Evolutionary conservation across 2,113 vertebrate genomes (phyloP).

Genomic region (Alouatta palliata): DNA sequence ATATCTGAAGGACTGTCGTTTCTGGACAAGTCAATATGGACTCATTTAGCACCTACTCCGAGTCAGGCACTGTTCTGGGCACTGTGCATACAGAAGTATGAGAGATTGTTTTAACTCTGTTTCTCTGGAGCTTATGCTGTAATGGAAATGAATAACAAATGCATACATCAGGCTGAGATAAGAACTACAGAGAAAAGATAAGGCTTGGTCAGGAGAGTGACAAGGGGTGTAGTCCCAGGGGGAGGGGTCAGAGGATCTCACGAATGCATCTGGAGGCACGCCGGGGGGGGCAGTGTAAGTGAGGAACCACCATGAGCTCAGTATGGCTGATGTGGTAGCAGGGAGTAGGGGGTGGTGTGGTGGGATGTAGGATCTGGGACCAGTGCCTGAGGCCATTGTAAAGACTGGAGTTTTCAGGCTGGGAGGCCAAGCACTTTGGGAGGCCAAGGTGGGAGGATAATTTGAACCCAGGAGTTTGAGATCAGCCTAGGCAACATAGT

Average conservation of each 20-base stretch:
- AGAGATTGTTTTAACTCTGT: not conserved
- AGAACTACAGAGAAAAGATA: not conserved
- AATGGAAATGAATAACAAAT: not conserved
- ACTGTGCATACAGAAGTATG: not conserved
- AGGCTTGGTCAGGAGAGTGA: not conserved
- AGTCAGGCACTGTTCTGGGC: not conserved
- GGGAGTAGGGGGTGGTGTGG: not conserved
- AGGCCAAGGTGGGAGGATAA: too few relatives aligned
- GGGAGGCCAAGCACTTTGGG: too few relatives aligned
- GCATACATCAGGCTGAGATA: not conserved
- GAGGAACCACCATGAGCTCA: not conserved
- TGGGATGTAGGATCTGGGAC: too few relatives aligned
- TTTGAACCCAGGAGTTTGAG: too few relatives aligned
- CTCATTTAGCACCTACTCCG: not conserved
- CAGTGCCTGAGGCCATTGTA: not conserved
- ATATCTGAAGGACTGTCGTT: not conserved
- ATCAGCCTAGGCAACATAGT: too few relatives aligned
- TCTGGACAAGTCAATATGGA: fast-evolving
- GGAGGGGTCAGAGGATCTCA: not conserved
- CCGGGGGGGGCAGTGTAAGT: not conserved
- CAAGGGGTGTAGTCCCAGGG: too few relatives aligned
- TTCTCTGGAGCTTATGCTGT: not conserved
- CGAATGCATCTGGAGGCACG: too few relatives aligned
- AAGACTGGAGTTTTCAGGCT: not conserved
- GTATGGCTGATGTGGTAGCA: not conserved